Conservation (phyloP, 2,797 vertebrate species). For the Enteromius thamalakanensis region DNA sequence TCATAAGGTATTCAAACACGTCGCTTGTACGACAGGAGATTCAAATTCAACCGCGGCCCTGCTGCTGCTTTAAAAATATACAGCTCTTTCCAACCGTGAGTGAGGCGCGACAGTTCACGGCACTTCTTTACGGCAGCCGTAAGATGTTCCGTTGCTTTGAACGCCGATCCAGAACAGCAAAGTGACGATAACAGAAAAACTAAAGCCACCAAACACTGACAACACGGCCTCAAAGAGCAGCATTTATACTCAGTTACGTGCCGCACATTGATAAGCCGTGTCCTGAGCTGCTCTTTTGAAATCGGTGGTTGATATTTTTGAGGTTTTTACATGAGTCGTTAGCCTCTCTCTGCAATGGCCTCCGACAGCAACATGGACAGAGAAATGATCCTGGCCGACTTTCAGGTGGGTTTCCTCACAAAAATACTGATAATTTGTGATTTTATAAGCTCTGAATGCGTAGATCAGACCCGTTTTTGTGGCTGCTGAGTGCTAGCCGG, state of each 20-base stretch:
- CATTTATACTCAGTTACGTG: slow-evolving; percentile 43
- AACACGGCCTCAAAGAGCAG: slow-evolving; percentile 54
- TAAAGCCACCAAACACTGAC: slow-evolving; percentile 54
- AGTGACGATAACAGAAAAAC: slow-evolving; percentile 71
- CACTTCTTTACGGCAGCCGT: slow-evolving; percentile 71
- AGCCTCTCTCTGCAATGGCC: slow-evolving; percentile 91
- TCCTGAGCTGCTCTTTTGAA: slow-evolving; percentile 50
- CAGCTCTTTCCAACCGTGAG: not conserved
- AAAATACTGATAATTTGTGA: not conserved
- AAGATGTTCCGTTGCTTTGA: slow-evolving; percentile 72
- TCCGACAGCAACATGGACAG: slow-evolving; percentile 96
- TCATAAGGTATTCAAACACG: not conserved
- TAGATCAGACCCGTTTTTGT: not conserved
- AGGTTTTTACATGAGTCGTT: slow-evolving; percentile 65
- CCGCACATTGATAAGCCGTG: slow-evolving; percentile 49
- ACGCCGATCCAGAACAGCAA: slow-evolving; percentile 68
- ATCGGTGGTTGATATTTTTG: slow-evolving; percentile 44
- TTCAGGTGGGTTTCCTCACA: slow-evolving; percentile 85
- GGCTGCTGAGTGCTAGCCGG: not conserved
- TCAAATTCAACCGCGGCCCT: slow-evolving; percentile 16
- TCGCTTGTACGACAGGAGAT: not conserved
- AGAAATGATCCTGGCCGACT: slow-evolving; percentile 99
- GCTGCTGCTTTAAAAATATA: slow-evolving; percentile 39
- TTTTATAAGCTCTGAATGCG: not conserved
- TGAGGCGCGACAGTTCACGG: slow-evolving; percentile 60